phyloP scores from a whole-genome alignment of 2,888 invertebrate genomes.

The Apamea epomidion region DNA sequence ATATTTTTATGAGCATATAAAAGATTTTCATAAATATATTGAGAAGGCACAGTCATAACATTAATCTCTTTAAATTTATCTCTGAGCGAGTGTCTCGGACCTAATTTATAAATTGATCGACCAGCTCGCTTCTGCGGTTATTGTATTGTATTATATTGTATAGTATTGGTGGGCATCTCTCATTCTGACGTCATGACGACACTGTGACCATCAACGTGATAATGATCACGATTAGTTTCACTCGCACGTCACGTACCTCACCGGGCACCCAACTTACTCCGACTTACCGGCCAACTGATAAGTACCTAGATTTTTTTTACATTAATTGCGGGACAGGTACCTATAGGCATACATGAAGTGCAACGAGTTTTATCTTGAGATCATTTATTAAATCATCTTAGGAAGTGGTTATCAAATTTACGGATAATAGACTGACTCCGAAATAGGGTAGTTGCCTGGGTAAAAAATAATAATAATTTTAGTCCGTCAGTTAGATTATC shows the following conservation, averaged over 20 bases:
- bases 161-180: background rate
- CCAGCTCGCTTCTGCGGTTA: too few species aligned
- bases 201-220: background rate
- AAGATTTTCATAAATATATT: too few species aligned
- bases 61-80: too few species aligned
- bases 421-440: background rate
- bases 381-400: background rate
- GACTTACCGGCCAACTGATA: too few species aligned
- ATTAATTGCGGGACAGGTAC: background rate
- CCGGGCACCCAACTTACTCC: background rate
- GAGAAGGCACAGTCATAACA: too few species aligned
- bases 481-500: too few species aligned
- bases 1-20: too few species aligned
- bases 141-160: too few species aligned
- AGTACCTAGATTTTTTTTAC: background rate
- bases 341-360: background rate
- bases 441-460: too few species aligned
- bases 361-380: background rate
- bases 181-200: background rate
- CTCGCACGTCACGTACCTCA: background rate
- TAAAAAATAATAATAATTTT: too few species aligned
- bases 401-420: background rate
- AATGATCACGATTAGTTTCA: background rate
- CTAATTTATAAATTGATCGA: too few species aligned
- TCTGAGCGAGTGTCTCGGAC: too few species aligned